These are phyloP conservation scores for Diceros bicornis DNA, from an alignment of 2,797 vertebrate genomes.

Conservation along the genomic window DNA sequence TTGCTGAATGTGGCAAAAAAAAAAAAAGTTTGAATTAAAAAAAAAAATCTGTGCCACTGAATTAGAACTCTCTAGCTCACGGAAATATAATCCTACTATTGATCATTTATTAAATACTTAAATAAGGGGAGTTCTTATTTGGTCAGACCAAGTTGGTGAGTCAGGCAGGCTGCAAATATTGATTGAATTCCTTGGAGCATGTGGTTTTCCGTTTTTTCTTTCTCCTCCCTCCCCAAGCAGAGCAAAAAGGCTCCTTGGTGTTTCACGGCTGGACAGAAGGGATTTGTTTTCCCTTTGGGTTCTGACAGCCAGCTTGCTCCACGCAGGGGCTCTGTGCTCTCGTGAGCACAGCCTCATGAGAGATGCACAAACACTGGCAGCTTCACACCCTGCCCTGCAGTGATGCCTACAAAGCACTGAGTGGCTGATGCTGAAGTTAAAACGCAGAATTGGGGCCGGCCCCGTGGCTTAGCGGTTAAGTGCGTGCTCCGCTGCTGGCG, in stretches of 20 bases:
- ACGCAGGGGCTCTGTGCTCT: neutral
- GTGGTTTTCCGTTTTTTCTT: slow-evolving; percentile 13
- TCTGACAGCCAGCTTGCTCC: neutral
- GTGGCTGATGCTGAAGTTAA: too few relatives aligned
- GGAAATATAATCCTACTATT: slow-evolving; percentile 57
- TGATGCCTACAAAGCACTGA: too few relatives aligned
- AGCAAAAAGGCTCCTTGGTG: neutral
- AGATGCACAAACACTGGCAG: neutral
- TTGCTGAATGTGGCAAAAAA: slow-evolving; percentile 79
- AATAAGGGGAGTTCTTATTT: slow-evolving; percentile 32
- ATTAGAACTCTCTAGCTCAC: slow-evolving; percentile 66
- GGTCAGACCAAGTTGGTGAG: neutral
- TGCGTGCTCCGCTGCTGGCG: too few relatives aligned
- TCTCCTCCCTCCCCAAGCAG: neutral
- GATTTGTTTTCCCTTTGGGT: neutral
- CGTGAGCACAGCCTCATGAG: neutral
- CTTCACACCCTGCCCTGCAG: neutral
- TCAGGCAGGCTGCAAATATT: slow-evolving; percentile 24
- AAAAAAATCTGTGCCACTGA: slow-evolving; percentile 60
- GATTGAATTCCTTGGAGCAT: neutral
- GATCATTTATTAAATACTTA: slow-evolving; percentile 52
- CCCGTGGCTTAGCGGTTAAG: too few relatives aligned
- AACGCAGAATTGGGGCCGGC: too few relatives aligned
- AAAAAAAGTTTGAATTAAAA: slow-evolving; percentile 68
- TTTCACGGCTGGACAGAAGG: neutral